Conservation (phyloP, 2,113 vertebrate genomes). For the Solea solea region DNA sequence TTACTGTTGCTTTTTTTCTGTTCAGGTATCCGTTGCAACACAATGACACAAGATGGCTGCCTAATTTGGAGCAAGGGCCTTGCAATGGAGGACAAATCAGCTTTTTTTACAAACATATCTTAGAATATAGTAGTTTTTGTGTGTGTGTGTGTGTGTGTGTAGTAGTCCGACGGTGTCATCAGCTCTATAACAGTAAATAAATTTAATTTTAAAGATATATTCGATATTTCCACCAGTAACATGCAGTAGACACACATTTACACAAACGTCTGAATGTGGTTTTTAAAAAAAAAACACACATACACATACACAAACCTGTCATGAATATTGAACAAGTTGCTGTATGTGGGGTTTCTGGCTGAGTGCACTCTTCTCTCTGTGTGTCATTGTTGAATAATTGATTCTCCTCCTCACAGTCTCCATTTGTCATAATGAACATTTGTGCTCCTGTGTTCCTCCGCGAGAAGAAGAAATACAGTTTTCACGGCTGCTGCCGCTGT, state of each 20-base stretch:
- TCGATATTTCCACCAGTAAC: not conserved
- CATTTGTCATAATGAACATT: conserved; percentile 59
- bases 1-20: too few relatives aligned
- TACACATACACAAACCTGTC: conserved; percentile 32
- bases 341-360: conserved; percentile 61
- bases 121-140: too few relatives aligned
- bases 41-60: too few relatives aligned
- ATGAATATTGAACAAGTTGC: conserved; percentile 75
- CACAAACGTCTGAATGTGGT: conserved; percentile 1
- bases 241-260: not conserved
- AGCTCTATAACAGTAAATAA: too few relatives aligned
- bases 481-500: not conserved
- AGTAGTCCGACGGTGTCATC: too few relatives aligned
- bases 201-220: too few relatives aligned
- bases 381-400: conserved; percentile 81
- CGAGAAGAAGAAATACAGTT: conserved; percentile 21
- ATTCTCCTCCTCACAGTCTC: conserved; percentile 57
- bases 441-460: conserved; percentile 22
- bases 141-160: too few relatives aligned
- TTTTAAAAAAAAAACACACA: not conserved
- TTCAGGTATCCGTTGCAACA: too few relatives aligned
- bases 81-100: too few relatives aligned
- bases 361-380: conserved; percentile 57
- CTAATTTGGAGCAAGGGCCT: too few relatives aligned
- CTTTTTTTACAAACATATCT: too few relatives aligned